phyloP scores from a whole-genome alignment of 2,113 vertebrate genomes.

The Leptosomus discolor region DNA sequence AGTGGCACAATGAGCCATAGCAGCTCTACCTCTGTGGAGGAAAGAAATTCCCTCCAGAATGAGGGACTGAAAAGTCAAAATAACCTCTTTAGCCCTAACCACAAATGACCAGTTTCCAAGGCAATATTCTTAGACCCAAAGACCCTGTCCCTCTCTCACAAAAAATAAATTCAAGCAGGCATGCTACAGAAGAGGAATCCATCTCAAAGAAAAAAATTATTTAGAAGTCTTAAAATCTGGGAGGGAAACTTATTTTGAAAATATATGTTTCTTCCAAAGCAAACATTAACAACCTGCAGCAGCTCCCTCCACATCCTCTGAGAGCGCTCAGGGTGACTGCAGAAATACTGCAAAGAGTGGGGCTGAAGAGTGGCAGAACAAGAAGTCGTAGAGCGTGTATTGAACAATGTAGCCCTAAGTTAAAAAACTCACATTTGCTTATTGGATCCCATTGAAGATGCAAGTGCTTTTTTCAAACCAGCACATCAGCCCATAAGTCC shows the following conservation, averaged over 20 bases:
- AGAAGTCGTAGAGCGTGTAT: not conserved
- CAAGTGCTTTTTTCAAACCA: not conserved
- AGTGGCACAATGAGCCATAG: not conserved
- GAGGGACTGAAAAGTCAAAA: not conserved
- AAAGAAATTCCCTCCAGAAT: not conserved
- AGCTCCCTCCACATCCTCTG: not conserved
- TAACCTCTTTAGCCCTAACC: constrained; percentile 15
- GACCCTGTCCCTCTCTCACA: not conserved
- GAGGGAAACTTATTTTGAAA: constrained; percentile 9
- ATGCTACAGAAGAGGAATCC: not conserved
- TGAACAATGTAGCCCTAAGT: not conserved
- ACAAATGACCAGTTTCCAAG: constrained; percentile 33
- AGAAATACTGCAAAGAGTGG: not conserved
- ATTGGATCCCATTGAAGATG: not conserved
- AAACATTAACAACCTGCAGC: not conserved
- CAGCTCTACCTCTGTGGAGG: not conserved
- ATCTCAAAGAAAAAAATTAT: constrained; percentile 33
- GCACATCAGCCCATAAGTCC: not conserved
- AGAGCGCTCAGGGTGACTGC: not conserved
- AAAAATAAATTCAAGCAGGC: constrained; percentile 18
- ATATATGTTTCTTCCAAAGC: not conserved
- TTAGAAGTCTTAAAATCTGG: not conserved
- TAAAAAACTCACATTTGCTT: not conserved
- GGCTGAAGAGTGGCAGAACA: not conserved
- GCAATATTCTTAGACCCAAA: constrained; percentile 22